Evolutionary conservation across 2,113 vertebrate genomes (phyloP), one percentile per base, ranked within the genome.

Genomic region (Harpagus bidentatus): DNA sequence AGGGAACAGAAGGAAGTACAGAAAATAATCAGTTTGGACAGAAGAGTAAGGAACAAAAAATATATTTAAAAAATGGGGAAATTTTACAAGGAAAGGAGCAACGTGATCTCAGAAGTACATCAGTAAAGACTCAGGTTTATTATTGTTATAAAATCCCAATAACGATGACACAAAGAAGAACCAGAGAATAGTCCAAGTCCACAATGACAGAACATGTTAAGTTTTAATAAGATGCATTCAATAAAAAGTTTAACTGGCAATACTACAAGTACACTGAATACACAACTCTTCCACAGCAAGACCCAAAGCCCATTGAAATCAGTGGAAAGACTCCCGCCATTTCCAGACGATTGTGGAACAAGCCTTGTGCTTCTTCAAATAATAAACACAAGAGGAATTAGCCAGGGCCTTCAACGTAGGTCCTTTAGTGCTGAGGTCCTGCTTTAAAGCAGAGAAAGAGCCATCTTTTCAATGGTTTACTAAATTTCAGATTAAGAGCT

Each of bases 271-370:
- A 47, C 8, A 2, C 3, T 66, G 34, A 21, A 40, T 5, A 23
- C 7, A 3, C 3, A 20, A 1, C 10, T n/a, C 6, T 36, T 53
- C 13, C 4, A 28, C 2, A n/a, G 8, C 14, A 20, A 23, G 52
- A 63, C n/a, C 25, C 50, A 62, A 82, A 79, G 23, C 36, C 34
- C 28, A 10, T 5, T 31, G 61, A 18, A 77, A 72, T 72, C 38
- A 3, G 5, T 6, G 32, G 42, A 36, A 40, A 38, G 7, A 40
- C 9, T 70, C 59, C 18, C 18, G 6, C 5, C 3, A 7, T 74
- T 22, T 48, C n/a, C 66, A 71, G 9, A 5, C 15, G 1, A 18
- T 10, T 8, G 7, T 18, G 15, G 18, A 62, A 74, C 4, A 32
- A 92, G 4, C 8, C 10, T 12, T 40, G 7, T 25, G 16, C 6